Evolutionary conservation across 2,888 invertebrate species (phyloP), one percentile per base, ranked within the genome.

Genomic region (Luffia ferchaultella): DNA sequence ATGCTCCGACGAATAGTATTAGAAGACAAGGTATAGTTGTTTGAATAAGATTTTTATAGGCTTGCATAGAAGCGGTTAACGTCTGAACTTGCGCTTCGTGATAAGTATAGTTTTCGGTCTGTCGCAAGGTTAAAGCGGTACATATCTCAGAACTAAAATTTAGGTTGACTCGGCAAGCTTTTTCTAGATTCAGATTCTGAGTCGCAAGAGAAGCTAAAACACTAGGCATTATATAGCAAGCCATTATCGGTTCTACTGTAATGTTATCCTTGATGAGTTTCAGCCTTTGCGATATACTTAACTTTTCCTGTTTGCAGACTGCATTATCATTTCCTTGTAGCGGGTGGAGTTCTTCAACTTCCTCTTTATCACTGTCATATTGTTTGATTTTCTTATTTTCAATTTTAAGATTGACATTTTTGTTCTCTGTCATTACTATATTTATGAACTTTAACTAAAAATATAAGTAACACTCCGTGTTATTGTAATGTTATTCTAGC

Each of bases 1-100:
- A 91, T 0, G 93, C 91, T 0, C 95, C 94, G 60, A 93, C 88
- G 61, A 95, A 93, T 51, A 94, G 79, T 53, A 95, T 94, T 42
- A 95, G 72, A 44, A 93, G 67, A 9, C 93, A 90, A n/a, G 94
- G 94, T 17, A 95, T 84, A 1, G 90, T 85, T 53, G 93, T 93
- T 65, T 94, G 93, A 1, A 95, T 78, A 41, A 93, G 87, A 17
- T 93, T 93, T 67, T 93, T 93, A 93, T 93, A 94, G 12, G 92
- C 90, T 58, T 90, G 90, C 85, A 93, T 90, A 17, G 88, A 87
- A 0, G 94, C 93, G 2, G 88, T 91, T 54, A 91, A 72, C 55
- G 87, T 88, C 65, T 92, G 92, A 0, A 92, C 90, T 49, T 86
- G 76, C 54, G 85, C 83, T 65, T 88, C 88, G 56, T 88, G 83